phyloP scores from a whole-genome alignment of 2,113 vertebrate species.

The Bombycilla garrulus region DNA sequence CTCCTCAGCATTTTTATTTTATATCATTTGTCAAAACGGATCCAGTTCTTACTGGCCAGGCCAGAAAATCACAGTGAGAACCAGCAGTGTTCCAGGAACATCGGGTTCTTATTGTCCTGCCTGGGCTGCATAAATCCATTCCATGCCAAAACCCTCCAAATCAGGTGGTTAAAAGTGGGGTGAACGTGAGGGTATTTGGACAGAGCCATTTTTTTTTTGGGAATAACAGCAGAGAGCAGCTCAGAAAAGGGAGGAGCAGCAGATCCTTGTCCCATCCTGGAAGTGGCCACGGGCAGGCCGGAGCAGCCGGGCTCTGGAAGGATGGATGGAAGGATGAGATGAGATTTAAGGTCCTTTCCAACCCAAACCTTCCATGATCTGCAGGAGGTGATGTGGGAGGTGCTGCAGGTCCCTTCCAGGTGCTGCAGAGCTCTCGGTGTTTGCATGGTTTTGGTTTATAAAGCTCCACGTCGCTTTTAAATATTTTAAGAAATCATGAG shows the following conservation, averaged over 20 bases:
- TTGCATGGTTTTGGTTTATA: not conserved
- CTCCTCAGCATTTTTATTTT: conserved; percentile 47
- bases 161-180: not conserved
- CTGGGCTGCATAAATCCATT: not conserved
- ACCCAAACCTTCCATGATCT: not conserved
- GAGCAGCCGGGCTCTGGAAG: not conserved
- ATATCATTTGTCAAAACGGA: not conserved
- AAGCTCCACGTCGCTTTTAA: not conserved
- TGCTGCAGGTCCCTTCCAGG: not conserved
- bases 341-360: not conserved
- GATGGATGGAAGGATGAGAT: not conserved
- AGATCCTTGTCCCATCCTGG: not conserved
- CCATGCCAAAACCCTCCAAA: not conserved
- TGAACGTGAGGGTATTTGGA: not conserved
- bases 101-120: not conserved
- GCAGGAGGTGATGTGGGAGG: not conserved
- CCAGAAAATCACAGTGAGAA: not conserved
- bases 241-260: not conserved
- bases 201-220: not conserved
- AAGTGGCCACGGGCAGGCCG: not conserved
- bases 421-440: not conserved
- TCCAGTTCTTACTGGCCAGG: conserved; percentile 2
- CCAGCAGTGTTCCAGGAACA: conserved; percentile 29
- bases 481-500: not conserved
- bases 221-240: not conserved